Base-by-base conservation (phyloP, 1,140 invertebrate species). In the Druon quercuslanigerum region DNA sequence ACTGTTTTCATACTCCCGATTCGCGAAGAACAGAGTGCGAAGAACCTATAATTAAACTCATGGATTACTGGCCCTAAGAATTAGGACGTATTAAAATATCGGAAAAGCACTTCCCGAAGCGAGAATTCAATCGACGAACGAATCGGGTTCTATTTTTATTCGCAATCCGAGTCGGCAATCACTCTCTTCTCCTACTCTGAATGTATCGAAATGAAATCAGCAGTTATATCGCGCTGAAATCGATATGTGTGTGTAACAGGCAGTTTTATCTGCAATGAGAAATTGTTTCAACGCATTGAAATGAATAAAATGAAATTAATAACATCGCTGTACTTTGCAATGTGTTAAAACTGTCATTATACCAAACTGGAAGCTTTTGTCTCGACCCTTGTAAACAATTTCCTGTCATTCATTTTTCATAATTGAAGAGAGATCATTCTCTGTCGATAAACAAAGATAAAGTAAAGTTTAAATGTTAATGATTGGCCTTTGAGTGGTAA, bases 141-240 rank as follows among this genome's bases (percentile, higher is more conserved):
- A 79, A 83, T 84, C 83, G 73, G 72, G 80, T 79, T 80, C 76
- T 82, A 81, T 82, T 83, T 85, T 74, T 25, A 80, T 85, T 80
- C 73, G 71, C 66, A 73, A 83, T 83, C 81, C n/a, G 52, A 74
- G 74, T 80, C 73, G 46, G 73, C 52, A 54, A 54, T 71, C 50
- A 74, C 71, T 76, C 72, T 50, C 71, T 77, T 80, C 83, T 83
- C 77, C 66, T 82, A 70, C 76, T n/a, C 40, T 16, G 40, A 75
- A 73, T 77, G 66, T 52, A 70, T 75, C 57, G 51, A 70, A 72
- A 50, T 57, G 17, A 71, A 71, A 52, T 75, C 14, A 76, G 51
- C 16, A 33, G 57, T 60, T 60, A 60, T 60, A 60, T 60, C 57
- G 12, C 20, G 46, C 20, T 14, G 20, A 13, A 60, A 60, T 60